phyloP scores from a whole-genome alignment of 1,140 invertebrate genomes.

The Drosophila pseudoobscura region DNA sequence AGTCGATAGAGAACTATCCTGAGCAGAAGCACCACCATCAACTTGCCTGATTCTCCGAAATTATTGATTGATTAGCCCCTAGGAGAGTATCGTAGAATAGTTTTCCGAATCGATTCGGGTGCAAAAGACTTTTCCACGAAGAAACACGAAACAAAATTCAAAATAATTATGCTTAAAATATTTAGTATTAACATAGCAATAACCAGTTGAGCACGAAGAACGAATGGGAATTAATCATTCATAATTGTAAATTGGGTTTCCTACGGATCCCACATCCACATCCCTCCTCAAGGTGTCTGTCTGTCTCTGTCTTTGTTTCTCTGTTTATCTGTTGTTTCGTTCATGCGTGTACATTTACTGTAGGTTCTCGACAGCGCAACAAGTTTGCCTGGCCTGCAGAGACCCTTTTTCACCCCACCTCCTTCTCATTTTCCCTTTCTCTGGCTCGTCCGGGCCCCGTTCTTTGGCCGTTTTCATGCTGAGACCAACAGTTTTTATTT shows the following conservation, averaged over 20 bases:
- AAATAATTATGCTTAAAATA: slow-evolving; percentile 18
- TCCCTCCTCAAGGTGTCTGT: too few species aligned
- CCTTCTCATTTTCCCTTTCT: slow-evolving; percentile 20
- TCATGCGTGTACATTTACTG: slow-evolving; percentile 16
- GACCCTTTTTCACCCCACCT: slow-evolving; percentile 4
- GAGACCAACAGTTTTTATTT: slow-evolving; percentile 30
- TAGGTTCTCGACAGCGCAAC: slow-evolving; percentile 25
- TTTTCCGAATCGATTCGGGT: too few species aligned
- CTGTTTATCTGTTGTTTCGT: slow-evolving; percentile 42
- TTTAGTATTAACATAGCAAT: slow-evolving; percentile 37
- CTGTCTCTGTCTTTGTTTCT: slow-evolving; percentile 1
- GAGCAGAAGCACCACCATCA: slow-evolving; percentile 76
- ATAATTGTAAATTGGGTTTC: slow-evolving; percentile 59
- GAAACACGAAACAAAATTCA: slow-evolving; percentile 17
- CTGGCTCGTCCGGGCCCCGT: not conserved
- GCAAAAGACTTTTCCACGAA: slow-evolving; percentile 40
- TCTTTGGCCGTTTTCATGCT: slow-evolving; percentile 23
- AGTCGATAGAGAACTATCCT: slow-evolving; percentile 80
- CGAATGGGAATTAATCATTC: slow-evolving; percentile 52
- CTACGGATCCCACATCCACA: slow-evolving; percentile 13
- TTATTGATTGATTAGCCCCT: too few species aligned
- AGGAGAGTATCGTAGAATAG: too few species aligned
- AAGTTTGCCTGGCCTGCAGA: slow-evolving; percentile 33
- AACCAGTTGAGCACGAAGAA: slow-evolving; percentile 38
- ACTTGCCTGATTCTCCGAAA: slow-evolving; percentile 49